Base-by-base conservation (phyloP, 2,888 invertebrate species). In the Isoperla grammatica region DNA sequence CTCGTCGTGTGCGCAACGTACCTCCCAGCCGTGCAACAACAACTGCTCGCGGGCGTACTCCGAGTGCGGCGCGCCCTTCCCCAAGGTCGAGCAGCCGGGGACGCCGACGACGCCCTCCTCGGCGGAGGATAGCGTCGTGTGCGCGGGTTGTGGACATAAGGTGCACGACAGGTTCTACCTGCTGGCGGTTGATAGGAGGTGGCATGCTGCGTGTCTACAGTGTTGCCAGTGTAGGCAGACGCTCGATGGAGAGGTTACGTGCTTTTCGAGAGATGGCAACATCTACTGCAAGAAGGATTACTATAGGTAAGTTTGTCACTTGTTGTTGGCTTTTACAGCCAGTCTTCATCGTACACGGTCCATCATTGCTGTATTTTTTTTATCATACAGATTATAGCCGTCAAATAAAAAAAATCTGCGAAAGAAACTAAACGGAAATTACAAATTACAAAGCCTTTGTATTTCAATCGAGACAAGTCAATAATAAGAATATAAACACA, bases 271-370 rank as follows among this genome's bases (percentile, higher is more conserved):
- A 67, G 93, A 95, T 74, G 93, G 92, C 69, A 89, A 89, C 73
- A 95, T 95, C 70, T 95, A 92, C 78, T 96, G 96, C 84, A 95
- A 94, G 79, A 91, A 90, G 73, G 95, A 96, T 78, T 96, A 96
- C 78, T 90, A 92, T 81, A 88, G 93, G 96, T 96, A 73, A 85
- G 89, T 78, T 29, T 29, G n/a, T n/a, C n/a, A n/a, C n/a, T n/a
- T n/a, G n/a, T n/a, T n/a, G n/a, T n/a, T n/a, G n/a, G n/a, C n/a
- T n/a, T n/a, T n/a, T n/a, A n/a, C n/a, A n/a, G n/a, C n/a, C n/a
- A n/a, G n/a, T n/a, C n/a, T n/a, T n/a, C n/a, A n/a, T n/a, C n/a
- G n/a, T n/a, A n/a, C n/a, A n/a, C n/a, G n/a, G n/a, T n/a, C n/a
- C n/a, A n/a, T n/a, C n/a, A n/a, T n/a, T n/a, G n/a, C n/a, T n/a